Base-by-base conservation (phyloP, 2,888 invertebrate species). In the Zhengitettix transpicula region DNA sequence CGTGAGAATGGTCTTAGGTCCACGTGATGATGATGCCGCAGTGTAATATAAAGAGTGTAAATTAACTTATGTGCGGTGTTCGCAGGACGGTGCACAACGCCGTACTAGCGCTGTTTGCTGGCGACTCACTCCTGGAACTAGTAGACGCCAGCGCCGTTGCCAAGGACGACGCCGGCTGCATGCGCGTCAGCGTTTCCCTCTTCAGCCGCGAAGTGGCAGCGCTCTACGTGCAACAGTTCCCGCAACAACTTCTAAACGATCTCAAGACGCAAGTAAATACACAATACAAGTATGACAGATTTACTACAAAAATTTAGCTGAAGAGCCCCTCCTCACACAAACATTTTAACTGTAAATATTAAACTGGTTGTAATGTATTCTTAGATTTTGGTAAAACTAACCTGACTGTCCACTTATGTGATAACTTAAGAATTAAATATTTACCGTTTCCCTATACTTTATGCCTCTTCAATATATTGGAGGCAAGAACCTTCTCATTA, bases 71-170 rank as follows among this genome's bases (percentile, higher is more conserved):
- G 28, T 28, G 28, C 28, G 28, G 28, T 28, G 28, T 28, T n/a
- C 67, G 51, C 63, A 77, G 77, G 67, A 70, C 75, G 61, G 69
- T 77, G 60, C 76, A 76, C 68, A 78, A 78, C 64, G 73, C 75
- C 17, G 67, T 77, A 62, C 67, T 77, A 61, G 68, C 76, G 57
- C 67, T 77, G 56, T 77, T 75, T 67, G 75, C 75, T 42, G 68
- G 74, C 56, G 76, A 78, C 65, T 73, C 72, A 56, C 68, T 76
- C 44, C 70, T 73, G 64, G 74, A 75, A 64, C 71, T 77, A 55
- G 71, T 73, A 14, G 58, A 64, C 40, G 56, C 62, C 10, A 16
- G 58, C 14, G 58, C 64, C 40, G 56, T 61, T 10, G 17, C 60
- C 11, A 52, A 60, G 10, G 71, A 72, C 71, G 68, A 69, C 40